These are phyloP conservation scores for Ascidia mentula DNA, from an alignment of 23 tunicate genomes.

Conservation along the genomic window DNA sequence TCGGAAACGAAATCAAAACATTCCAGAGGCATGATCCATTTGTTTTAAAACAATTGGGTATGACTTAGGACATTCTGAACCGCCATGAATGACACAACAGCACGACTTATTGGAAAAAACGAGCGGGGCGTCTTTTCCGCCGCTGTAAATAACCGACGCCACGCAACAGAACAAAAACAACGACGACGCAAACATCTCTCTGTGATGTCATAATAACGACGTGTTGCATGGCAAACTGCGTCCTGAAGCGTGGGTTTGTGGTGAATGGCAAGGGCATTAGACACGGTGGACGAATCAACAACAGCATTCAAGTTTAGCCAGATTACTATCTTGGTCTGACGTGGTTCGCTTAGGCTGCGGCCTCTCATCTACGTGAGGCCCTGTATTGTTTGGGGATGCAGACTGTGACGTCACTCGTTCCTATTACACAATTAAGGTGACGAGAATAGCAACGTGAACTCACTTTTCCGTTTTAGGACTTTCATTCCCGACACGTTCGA, in stretches of 20 bases:
- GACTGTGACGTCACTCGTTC: neutral
- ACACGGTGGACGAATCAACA: constrained; percentile 7
- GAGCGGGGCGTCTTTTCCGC: no score
- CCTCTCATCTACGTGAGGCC: neutral
- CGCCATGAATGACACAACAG: constrained; percentile 2
- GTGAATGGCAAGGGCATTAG: neutral
- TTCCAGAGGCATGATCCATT: neutral
- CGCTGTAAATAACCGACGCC: no score
- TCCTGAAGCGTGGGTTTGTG: neutral
- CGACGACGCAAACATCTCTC: neutral
- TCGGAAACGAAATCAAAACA: neutral
- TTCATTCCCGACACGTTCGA: no score
- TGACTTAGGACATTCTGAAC: no score
- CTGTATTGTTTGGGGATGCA: no score
- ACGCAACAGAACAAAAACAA: no score
- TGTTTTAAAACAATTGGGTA: no score
- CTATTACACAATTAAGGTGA: neutral
- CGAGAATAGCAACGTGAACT: neutral
- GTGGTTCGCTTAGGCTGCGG: neutral
- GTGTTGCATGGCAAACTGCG: neutral
- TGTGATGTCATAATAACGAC: neutral
- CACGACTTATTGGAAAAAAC: no score
- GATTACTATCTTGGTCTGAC: neutral
- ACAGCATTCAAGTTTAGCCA: neutral
- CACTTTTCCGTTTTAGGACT: no score